Percentiles rank a stretch among this genome's conserved stretches.
Evolutionary conservation across 2,888 invertebrate genomes (phyloP).

Genomic region (Phortica okadai): DNA sequence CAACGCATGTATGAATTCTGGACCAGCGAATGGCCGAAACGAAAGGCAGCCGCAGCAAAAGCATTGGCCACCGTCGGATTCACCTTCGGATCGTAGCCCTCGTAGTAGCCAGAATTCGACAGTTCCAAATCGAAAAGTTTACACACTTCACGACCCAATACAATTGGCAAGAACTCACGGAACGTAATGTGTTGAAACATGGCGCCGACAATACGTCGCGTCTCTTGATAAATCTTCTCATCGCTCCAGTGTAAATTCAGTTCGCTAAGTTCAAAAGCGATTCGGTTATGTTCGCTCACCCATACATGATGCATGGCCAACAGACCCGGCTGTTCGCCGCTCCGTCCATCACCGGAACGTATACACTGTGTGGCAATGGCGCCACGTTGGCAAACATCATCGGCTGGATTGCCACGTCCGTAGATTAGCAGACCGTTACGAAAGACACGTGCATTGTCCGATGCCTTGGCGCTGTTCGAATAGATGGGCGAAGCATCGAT

Average conservation of each 20-base stretch:
- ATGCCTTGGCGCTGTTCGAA: constrained; percentile 84
- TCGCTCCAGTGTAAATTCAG: constrained; percentile 93
- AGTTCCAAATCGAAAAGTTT: constrained; percentile 86
- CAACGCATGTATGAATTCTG: constrained; percentile 86
- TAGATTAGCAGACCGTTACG: constrained; percentile 84
- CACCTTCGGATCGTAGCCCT: constrained; percentile 82
- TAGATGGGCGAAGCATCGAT: constrained; percentile 90
- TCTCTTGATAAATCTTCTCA: constrained; percentile 90
- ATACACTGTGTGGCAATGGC: constrained; percentile 86
- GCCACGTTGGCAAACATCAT: constrained; percentile 84
- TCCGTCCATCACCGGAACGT: constrained; percentile 86
- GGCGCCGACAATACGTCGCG: constrained; percentile 88
- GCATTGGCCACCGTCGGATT: constrained; percentile 87
- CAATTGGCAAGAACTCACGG: constrained; percentile 88
- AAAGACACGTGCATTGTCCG: constrained; percentile 85
- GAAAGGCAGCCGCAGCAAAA: constrained; percentile 89
- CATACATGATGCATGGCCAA: constrained; percentile 76
- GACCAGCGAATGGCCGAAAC: constrained; percentile 92
- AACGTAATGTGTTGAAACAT: constrained; percentile 90
- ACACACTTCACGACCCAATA: constrained; percentile 86
- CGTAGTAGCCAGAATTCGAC: constrained; percentile 82
- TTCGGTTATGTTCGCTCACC: constrained; percentile 79
- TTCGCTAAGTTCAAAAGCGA: constrained; percentile 83
- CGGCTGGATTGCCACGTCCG: constrained; percentile 82
- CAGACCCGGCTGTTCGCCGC: constrained; percentile 86